Conservation (phyloP, 2,797 vertebrate genomes). For the Garrulus glandarius region DNA sequence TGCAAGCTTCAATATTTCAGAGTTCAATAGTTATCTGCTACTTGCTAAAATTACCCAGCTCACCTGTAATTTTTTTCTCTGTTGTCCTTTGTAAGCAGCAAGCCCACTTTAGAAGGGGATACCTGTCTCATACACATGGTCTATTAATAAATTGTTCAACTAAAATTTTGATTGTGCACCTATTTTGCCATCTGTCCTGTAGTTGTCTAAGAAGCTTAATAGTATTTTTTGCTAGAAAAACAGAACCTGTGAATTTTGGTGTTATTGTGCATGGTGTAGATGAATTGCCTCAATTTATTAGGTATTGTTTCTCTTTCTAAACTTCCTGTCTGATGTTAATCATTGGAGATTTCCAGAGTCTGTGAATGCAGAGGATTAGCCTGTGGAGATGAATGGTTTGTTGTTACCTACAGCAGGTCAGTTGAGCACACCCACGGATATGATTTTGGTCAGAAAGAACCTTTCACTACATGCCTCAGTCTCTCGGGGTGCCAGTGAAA, state of each 20-base stretch:
- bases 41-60: background rate
- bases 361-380: background rate
- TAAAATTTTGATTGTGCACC: fast-evolving
- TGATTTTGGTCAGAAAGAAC: background rate
- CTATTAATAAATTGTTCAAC: background rate
- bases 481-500: background rate
- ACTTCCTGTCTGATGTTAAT: background rate
- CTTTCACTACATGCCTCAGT: background rate
- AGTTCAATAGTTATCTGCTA: background rate
- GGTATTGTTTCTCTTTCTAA: background rate
- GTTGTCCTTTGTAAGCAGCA: background rate
- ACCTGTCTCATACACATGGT: background rate
- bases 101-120: background rate
- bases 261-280: background rate
- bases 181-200: background rate
- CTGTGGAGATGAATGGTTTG: background rate
- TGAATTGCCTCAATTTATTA: background rate
- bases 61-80: background rate
- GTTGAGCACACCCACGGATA: background rate
- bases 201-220: background rate
- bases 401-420: background rate
- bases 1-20: background rate
- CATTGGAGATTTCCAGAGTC: background rate
- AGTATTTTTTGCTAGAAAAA: background rate
- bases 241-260: background rate